These are phyloP conservation scores for Aphelenchoides fujianensis DNA, from an alignment of 1,140 invertebrate genomes.

Conservation along the genomic window DNA sequence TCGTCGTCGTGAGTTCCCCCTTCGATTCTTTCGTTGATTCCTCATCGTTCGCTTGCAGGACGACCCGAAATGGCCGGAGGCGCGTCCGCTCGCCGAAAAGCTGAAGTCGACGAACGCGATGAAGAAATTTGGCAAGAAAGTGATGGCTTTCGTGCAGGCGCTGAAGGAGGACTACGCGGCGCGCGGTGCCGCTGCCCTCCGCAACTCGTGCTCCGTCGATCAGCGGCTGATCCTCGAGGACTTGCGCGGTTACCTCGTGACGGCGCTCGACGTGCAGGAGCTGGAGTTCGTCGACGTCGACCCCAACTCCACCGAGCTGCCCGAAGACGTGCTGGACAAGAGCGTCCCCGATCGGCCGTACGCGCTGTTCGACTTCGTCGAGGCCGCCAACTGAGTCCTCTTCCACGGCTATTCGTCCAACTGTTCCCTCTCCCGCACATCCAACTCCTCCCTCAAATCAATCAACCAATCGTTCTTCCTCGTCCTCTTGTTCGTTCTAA, in stretches of 20 bases:
- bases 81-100: constrained; percentile 78
- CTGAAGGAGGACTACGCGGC: constrained; percentile 58
- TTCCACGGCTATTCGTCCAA: too few relatives aligned
- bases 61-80: constrained; percentile 78
- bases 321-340: too few relatives aligned
- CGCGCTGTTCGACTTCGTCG: too few relatives aligned
- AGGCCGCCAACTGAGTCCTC: too few relatives aligned
- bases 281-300: constrained; percentile 73
- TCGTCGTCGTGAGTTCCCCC: constrained; percentile 69
- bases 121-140: constrained; percentile 89
- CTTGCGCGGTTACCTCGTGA: constrained; percentile 77
- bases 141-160: constrained; percentile 93
- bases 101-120: constrained; percentile 73
- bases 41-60: constrained; percentile 49
- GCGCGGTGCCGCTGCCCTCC: constrained; percentile 72
- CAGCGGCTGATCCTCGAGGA: constrained; percentile 75
- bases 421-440: too few relatives aligned
- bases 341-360: too few relatives aligned
- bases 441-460: too few relatives aligned
- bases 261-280: constrained; percentile 80
- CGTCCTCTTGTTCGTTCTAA: too few relatives aligned
- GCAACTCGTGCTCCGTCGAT: constrained; percentile 79
- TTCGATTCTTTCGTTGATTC: constrained; percentile 42
- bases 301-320: too few relatives aligned
- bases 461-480: too few relatives aligned